Conservation (phyloP, 2,888 invertebrate species). For the Latrodectus hesperus region DNA sequence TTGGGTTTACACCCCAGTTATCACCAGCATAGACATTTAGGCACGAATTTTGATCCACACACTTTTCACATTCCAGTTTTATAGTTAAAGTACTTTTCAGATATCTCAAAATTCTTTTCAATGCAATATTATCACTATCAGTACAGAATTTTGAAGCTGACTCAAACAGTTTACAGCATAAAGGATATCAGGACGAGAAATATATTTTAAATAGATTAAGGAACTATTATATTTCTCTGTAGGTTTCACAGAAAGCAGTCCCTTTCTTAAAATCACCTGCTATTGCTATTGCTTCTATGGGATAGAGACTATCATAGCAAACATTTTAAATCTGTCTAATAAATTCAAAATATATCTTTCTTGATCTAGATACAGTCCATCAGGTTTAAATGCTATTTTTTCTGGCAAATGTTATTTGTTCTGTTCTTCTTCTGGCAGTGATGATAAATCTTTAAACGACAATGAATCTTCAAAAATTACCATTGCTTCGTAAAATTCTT, state of each 20-base stretch:
- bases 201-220: too few species aligned
- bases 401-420: too few species aligned
- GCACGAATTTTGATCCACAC: neutral
- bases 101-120: too few species aligned
- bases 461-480: neutral
- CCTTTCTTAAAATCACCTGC: neutral
- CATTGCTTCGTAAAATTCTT: too few species aligned
- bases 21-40: neutral
- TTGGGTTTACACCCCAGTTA: neutral
- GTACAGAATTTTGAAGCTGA: too few species aligned
- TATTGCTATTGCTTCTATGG: neutral
- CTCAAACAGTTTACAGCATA: too few species aligned
- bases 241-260: neutral
- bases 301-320: neutral
- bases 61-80: slow-evolving; percentile 1
- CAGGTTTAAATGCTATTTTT: neutral
- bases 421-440: neutral
- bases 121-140: too few species aligned
- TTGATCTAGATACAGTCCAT: neutral
- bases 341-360: neutral
- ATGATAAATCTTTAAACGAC: neutral
- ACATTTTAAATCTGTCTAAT: neutral
- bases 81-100: neutral
- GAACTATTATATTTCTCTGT: neutral
- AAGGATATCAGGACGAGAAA: too few species aligned